Evolutionary conservation across 2,797 vertebrate genomes (phyloP), one percentile per base, ranked within the genome.

Genomic region (Chaetophractus vellerosus): DNA sequence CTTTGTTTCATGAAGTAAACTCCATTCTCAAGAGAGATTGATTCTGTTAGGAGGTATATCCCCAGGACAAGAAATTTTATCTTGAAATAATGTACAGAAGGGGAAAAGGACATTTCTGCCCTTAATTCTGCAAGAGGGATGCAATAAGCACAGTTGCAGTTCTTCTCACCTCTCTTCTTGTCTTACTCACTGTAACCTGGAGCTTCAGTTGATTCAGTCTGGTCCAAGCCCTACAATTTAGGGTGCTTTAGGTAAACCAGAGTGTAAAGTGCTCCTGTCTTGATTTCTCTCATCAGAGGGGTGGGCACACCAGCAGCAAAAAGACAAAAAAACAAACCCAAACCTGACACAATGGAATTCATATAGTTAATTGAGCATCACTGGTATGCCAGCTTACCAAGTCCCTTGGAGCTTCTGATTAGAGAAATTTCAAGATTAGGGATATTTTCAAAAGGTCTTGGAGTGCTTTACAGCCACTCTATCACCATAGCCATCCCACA

Each of bases 61-160:
- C 23, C 36, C 26, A 71, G 26, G 26, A 84, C 6, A 64, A 45
- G 33, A 82, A 76, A 36, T 36, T 48, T 85, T 55, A 90, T 75
- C 63, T 21, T 94, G 28, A 76, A 76, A 87, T 80, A 93, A 50
- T 1, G 4, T 41, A 45, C 61, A 75, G n/a, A 41, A 82, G n/a
- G 28, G 48, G 52, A 26, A 81, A 90, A 78, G 33, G 1, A 19
- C 0, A 14, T 6, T 15, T 63, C 9, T 38, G 7, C 12, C 24
- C 21, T n/a, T 36, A 38, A 23, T 6, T 18, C 48, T 31, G 5
- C 0, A 8, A 68, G 38, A 68, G 12, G 11, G n/a, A 52, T 28
- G 1, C 50, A 33, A 7, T 15, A 41, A 80, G 59, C 26, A 86
- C 31, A 80, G 71, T 7, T 41, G 10, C 5, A 36, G 1, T 41